Conservation (phyloP, 2,888 invertebrate genomes). For the Ecdyonurus torrentis region DNA sequence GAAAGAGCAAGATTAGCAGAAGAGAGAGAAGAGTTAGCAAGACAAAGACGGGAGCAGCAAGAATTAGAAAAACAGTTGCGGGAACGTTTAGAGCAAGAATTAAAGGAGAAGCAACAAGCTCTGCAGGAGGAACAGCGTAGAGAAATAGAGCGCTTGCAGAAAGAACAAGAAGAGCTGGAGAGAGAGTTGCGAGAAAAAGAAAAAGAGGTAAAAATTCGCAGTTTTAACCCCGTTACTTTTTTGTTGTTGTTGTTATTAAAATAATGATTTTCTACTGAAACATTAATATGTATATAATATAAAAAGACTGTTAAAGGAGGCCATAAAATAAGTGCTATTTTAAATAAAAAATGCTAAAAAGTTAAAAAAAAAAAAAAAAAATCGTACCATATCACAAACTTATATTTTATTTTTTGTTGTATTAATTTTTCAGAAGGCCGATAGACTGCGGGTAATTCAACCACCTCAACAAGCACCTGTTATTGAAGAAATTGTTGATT, state of each 20-base stretch:
- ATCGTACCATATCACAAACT: too few species aligned
- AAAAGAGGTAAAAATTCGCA: background rate
- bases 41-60: background rate
- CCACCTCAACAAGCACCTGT: background rate
- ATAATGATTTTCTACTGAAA: too few species aligned
- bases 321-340: background rate
- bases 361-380: background rate
- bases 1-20: background rate
- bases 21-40: background rate
- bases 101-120: background rate
- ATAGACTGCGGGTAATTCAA: background rate
- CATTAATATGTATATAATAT: too few species aligned
- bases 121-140: background rate
- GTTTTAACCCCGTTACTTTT: too few species aligned
- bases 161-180: background rate
- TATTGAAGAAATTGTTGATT: constrained; percentile 17
- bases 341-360: background rate
- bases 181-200: background rate
- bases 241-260: too few species aligned
- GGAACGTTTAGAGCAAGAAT: background rate
- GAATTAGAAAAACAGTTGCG: background rate
- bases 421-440: background rate
- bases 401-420: too few species aligned
- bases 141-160: background rate
- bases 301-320: too few species aligned